A percentile compares a stretch with the other conserved stretches of the same genome.
These are phyloP conservation scores for Agrochola macilenta DNA, from an alignment of 2,888 invertebrate genomes.

Conservation along the genomic window DNA sequence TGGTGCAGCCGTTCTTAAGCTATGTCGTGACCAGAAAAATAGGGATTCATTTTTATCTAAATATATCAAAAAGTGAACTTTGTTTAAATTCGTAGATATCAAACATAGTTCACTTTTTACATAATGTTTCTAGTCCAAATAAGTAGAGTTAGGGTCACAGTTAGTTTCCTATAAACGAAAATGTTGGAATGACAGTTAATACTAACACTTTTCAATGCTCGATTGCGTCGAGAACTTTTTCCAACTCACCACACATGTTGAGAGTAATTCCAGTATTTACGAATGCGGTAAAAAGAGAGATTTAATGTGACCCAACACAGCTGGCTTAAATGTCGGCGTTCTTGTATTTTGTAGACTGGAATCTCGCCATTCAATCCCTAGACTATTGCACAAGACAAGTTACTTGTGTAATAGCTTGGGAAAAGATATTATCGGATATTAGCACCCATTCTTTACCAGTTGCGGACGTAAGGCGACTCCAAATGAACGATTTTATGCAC, in stretches of 20 bases:
- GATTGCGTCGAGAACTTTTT: slow-evolving; percentile 13
- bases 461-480: slow-evolving; percentile 21
- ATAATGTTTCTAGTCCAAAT: background rate
- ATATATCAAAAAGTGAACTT: background rate
- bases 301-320: slow-evolving; percentile 56
- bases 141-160: background rate
- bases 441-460: slow-evolving; percentile 56
- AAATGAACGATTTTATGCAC: slow-evolving; percentile 40
- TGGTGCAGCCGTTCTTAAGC: no score
- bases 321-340: slow-evolving; percentile 54
- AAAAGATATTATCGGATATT: slow-evolving; percentile 64
- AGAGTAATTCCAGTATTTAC: slow-evolving; percentile 48
- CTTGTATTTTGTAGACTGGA: slow-evolving; percentile 63
- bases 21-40: no score
- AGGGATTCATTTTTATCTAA: no score
- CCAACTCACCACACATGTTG: slow-evolving; percentile 19
- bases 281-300: slow-evolving; percentile 52
- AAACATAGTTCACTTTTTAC: no score
- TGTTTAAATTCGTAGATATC: background rate
- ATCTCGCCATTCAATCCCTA: slow-evolving; percentile 55
- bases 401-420: slow-evolving; percentile 62
- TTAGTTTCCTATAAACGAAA: slow-evolving; percentile 7
- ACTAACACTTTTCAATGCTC: slow-evolving; percentile 29
- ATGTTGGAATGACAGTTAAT: slow-evolving; percentile 2
- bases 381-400: slow-evolving; percentile 51